Evolutionary conservation across 2,888 invertebrate species (phyloP).

Genomic region (Linyphia triangularis): DNA sequence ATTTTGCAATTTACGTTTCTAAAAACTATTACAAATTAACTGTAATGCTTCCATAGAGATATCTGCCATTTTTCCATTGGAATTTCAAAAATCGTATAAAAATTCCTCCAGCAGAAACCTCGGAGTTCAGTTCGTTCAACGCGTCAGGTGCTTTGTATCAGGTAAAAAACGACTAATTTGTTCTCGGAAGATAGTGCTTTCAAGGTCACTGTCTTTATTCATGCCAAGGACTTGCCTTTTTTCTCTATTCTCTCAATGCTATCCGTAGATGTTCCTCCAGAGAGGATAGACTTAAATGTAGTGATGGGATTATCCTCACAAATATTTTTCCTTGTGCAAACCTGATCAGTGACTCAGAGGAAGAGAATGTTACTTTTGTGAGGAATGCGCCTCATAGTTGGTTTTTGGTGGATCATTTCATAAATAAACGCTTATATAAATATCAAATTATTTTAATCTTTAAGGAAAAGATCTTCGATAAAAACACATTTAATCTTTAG

Average conservation of each 20-base stretch:
- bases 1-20: too few relatives aligned
- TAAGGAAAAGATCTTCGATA: too few relatives aligned
- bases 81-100: background rate
- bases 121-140: slow-evolving; percentile 36
- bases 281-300: background rate
- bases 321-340: background rate
- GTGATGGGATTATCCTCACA: background rate
- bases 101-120: background rate
- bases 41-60: too few relatives aligned
- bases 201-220: slow-evolving; percentile 59
- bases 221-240: slow-evolving; percentile 63
- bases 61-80: background rate
- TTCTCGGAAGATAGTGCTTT: slow-evolving; percentile 48
- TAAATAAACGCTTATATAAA: too few relatives aligned
- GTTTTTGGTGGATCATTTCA: too few relatives aligned
- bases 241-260: background rate
- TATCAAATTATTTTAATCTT: too few relatives aligned
- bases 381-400: too few relatives aligned
- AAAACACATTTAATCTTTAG: too few relatives aligned
- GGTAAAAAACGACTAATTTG: slow-evolving; percentile 28
- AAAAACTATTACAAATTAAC: too few relatives aligned
- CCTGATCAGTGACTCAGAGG: too few relatives aligned
- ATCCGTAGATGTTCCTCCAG: background rate
- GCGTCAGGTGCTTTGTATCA: slow-evolving; percentile 32
- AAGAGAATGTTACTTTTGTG: too few relatives aligned